Base-by-base conservation (phyloP, 1,140 invertebrate genomes). In the Harpegnathos saltator region DNA sequence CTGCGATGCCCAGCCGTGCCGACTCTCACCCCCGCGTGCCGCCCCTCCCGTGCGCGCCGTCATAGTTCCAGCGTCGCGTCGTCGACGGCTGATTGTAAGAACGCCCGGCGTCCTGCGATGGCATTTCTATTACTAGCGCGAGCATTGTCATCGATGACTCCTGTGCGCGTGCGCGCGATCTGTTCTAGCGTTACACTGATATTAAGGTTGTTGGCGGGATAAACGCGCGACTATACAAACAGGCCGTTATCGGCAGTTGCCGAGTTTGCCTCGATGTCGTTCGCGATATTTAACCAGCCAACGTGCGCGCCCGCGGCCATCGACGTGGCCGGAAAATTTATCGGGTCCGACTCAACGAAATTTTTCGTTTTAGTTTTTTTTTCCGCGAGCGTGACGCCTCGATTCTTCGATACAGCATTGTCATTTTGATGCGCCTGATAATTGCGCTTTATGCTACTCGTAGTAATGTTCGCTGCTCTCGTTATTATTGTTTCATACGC, bases 171-270 rank as follows among this genome's bases (percentile, higher is more conserved):
- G 56, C n/a, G 48, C 78, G 58, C 54, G 78, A 22, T 26, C 58
- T 50, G 26, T 78, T 69, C 52, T 22, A 33, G 19, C 24, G 19
- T 38, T 58, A 12, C 50, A 38, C 29, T 2, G 22, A 38, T 85
- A 65, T 85, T 86, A 86, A 74, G 59, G 78, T 80, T 66, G 84
- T 85, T 85, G 74, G 14, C 33, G 19, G 54, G 75, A 73, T 71
- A 80, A 80, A 24, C 38, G 75, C 75, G 63, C 15, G 50, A n/a
- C n/a, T 0, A 14, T 33, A 77, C 50, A 56, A 68, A 78, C n/a
- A 50, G 38, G 12, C 52, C 14, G 22, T 80, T 80, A 58, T 69
- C 56, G 33, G n/a, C n/a, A n/a, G n/a, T n/a, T 50, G 65, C 52
- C 75, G 63, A 69, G 75, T 24, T 69, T 58, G 52, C 52, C n/a